Conservation (phyloP, 2,797 vertebrate genomes). For the Sebastes itinus region DNA sequence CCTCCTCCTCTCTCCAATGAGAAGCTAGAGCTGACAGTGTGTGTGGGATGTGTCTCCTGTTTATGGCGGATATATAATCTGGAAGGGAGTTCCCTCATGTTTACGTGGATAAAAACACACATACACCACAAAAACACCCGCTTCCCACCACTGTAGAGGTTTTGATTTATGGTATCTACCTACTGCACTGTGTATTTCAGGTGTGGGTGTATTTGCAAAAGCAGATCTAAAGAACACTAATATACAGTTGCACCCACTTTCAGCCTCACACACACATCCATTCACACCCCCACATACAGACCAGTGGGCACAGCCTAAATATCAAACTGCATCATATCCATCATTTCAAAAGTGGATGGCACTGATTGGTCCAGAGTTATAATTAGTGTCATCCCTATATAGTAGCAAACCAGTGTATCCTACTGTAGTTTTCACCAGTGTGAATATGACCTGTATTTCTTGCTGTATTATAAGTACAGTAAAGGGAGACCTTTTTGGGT, state of each 20-base stretch:
- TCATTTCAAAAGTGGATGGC: not conserved
- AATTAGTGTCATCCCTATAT: not conserved
- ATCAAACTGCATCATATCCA: not conserved
- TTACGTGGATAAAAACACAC: slow-evolving; percentile 8
- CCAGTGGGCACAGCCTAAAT: not conserved
- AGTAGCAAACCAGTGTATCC: not conserved
- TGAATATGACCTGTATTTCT: slow-evolving; percentile 3
- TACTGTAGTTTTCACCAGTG: not conserved
- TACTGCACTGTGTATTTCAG: not conserved
- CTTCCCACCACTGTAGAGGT: not conserved
- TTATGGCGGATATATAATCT: not conserved
- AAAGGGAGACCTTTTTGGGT: not conserved
- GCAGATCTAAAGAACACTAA: slow-evolving; percentile 5
- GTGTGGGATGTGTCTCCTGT: not conserved
- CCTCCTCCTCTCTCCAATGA: not conserved
- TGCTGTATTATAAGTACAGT: not conserved
- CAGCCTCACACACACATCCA: slow-evolving; percentile 1
- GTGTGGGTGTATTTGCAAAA: not conserved
- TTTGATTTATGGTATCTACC: not conserved
- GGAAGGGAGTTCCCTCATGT: slow-evolving; percentile 17
- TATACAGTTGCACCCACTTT: slow-evolving; percentile 1
- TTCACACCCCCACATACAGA: not conserved
- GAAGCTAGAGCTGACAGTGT: slow-evolving; percentile 2
- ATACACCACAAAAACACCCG: slow-evolving; percentile 4
- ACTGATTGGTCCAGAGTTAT: not conserved